Conservation (phyloP, 2,797 vertebrate species). For the Pelobates cultripes region DNA sequence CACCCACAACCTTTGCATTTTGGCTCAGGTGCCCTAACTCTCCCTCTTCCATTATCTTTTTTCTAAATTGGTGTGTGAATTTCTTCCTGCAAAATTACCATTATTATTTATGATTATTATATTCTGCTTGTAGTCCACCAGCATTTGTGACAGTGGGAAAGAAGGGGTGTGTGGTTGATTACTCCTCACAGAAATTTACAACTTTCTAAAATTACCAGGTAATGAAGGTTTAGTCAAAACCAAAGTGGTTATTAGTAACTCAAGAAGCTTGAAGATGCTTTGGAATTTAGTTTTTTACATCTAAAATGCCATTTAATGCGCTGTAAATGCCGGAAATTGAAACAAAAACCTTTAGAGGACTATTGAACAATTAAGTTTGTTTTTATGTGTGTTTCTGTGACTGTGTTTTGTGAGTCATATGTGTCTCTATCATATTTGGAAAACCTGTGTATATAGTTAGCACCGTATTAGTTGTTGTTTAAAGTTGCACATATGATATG, state of each 20-base stretch:
- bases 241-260: neutral
- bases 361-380: no score
- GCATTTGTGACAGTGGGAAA: neutral
- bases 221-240: constrained; percentile 7
- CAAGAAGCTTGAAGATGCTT: neutral
- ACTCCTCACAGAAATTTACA: neutral
- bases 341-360: no score
- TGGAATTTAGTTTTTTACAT: neutral
- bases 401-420: no score
- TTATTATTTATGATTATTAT: neutral
- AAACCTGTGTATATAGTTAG: no score
- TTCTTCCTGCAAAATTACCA: neutral
- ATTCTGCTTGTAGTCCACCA: neutral
- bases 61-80: neutral
- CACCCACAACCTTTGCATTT: neutral
- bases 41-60: neutral
- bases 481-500: no score
- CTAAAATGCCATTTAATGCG: neutral
- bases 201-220: neutral
- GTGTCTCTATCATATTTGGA: no score
- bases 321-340: no score
- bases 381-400: no score
- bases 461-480: no score
- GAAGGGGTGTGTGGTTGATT: neutral
- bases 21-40: neutral